A percentile compares a stretch with the other conserved stretches of the same genome.
phyloP scores from a whole-genome alignment of 2,888 invertebrate genomes.

The Drosophila multiciliata region DNA sequence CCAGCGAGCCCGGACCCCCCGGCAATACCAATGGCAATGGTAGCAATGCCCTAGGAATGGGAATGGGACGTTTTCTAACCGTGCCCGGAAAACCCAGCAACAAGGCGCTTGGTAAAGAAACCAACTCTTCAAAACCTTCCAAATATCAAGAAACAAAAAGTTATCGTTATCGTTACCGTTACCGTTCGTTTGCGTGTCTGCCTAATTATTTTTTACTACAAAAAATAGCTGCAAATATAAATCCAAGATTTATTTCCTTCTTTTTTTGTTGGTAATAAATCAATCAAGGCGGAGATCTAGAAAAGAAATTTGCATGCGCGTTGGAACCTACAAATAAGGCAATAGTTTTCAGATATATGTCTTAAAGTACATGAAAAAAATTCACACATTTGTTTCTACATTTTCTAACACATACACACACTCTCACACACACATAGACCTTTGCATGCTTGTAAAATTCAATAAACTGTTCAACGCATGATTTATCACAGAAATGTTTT shows the following conservation, averaged over 20 bases:
- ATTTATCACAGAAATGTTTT: slow-evolving; percentile 38
- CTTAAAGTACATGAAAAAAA: background rate
- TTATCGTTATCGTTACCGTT: slow-evolving; percentile 50
- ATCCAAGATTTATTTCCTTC: slow-evolving; percentile 12
- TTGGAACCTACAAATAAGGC: slow-evolving; percentile 33
- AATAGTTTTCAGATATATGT: slow-evolving; percentile 22
- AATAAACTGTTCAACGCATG: slow-evolving; percentile 9
- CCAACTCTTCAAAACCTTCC: slow-evolving; percentile 32
- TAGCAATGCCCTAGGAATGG: slow-evolving; percentile 75
- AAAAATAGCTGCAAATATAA: slow-evolving; percentile 29
- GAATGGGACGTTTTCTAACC: slow-evolving; percentile 84
- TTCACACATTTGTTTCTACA: background rate
- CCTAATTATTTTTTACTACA: slow-evolving; percentile 20
- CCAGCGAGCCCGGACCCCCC: slow-evolving; percentile 76
- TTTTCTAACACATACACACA: slow-evolving; percentile 3
- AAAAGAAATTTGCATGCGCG: slow-evolving; percentile 51
- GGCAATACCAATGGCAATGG: slow-evolving; percentile 68
- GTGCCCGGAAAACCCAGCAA: slow-evolving; percentile 83
- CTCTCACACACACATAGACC: background rate
- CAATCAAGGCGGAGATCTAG: slow-evolving; percentile 1
- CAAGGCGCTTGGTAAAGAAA: slow-evolving; percentile 75
- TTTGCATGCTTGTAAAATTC: slow-evolving; percentile 36
- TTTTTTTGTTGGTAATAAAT: slow-evolving; percentile 31
- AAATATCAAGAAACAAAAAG: slow-evolving; percentile 24
- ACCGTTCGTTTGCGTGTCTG: slow-evolving; percentile 36